Conservation (phyloP, 2,888 invertebrate genomes). For the Cacoxenus indagator region DNA sequence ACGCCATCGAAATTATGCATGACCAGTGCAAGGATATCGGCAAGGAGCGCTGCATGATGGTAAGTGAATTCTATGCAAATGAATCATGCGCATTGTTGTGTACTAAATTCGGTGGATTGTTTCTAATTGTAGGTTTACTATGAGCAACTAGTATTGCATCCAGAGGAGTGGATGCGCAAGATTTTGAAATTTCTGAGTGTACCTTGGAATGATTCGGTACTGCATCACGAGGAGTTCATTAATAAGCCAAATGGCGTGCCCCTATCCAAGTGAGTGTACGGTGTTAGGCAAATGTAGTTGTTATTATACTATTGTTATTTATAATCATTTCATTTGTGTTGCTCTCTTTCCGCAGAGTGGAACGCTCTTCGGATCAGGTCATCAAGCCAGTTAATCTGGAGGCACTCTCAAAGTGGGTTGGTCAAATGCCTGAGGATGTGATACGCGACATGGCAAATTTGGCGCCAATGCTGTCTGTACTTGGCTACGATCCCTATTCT, state of each 20-base stretch:
- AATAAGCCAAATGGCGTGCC: conserved; percentile 95
- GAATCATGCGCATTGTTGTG: not conserved
- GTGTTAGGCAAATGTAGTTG: not conserved
- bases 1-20: conserved; percentile 94
- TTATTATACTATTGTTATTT: not conserved
- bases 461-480: conserved; percentile 93
- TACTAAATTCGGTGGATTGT: not conserved
- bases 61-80: conserved; percentile 55
- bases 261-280: conserved; percentile 86
- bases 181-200: conserved; percentile 91
- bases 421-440: conserved; percentile 90
- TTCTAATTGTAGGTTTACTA: conserved; percentile 87
- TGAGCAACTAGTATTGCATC: conserved; percentile 96
- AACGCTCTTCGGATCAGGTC: conserved; percentile 98
- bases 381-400: conserved; percentile 98
- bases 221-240: conserved; percentile 97
- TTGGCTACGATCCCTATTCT: conserved; percentile 95
- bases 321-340: not conserved
- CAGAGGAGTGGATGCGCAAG: conserved; percentile 87
- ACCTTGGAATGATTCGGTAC: conserved; percentile 94
- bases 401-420: conserved; percentile 94
- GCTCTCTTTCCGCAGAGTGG: conserved; percentile 78
- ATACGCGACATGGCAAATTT: conserved; percentile 91
- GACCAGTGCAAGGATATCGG: conserved; percentile 90
- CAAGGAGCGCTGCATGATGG: conserved; percentile 82